phyloP scores from a whole-genome alignment of 1,140 invertebrate species.

The Eriosoma lanigerum region DNA sequence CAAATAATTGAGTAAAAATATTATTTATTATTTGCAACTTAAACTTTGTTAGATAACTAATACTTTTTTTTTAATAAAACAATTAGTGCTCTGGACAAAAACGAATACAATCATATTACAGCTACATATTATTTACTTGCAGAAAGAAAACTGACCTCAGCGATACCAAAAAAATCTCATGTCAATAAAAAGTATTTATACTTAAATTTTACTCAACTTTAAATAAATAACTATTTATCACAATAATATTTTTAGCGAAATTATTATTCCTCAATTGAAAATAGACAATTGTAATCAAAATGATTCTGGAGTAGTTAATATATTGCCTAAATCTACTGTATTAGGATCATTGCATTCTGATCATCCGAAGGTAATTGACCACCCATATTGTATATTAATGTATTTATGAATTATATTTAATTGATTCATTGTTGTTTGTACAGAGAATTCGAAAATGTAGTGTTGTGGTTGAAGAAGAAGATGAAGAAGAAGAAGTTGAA shows the following conservation, averaged over 20 bases:
- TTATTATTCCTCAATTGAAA: constrained; percentile 30
- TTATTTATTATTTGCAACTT: too few species aligned
- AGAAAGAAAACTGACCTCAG: constrained; percentile 81
- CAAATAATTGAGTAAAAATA: constrained; percentile 81
- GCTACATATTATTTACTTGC: constrained; percentile 97
- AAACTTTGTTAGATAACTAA: too few species aligned
- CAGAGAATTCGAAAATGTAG: constrained; percentile 77
- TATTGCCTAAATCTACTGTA: constrained; percentile 17
- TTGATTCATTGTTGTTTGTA: constrained; percentile 19
- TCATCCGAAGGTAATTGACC: constrained; percentile 36
- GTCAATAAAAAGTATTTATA: constrained; percentile 33
- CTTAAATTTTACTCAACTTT: neutral
- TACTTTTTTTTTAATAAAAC: too few species aligned
- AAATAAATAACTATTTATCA: too few species aligned
- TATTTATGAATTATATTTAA: neutral
- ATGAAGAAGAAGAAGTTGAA: constrained; percentile 71
- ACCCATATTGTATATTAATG: neutral
- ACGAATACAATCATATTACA: constrained; percentile 97
- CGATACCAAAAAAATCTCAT: constrained; percentile 66
- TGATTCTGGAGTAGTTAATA: neutral
- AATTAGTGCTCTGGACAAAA: constrained; percentile 83
- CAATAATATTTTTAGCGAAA: neutral
- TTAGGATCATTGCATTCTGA: constrained; percentile 34
- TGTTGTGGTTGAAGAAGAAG: constrained; percentile 84
- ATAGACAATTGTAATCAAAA: constrained; percentile 21